Base-by-base conservation (phyloP, 1,140 invertebrate genomes). In the Drosophila insularis region DNA sequence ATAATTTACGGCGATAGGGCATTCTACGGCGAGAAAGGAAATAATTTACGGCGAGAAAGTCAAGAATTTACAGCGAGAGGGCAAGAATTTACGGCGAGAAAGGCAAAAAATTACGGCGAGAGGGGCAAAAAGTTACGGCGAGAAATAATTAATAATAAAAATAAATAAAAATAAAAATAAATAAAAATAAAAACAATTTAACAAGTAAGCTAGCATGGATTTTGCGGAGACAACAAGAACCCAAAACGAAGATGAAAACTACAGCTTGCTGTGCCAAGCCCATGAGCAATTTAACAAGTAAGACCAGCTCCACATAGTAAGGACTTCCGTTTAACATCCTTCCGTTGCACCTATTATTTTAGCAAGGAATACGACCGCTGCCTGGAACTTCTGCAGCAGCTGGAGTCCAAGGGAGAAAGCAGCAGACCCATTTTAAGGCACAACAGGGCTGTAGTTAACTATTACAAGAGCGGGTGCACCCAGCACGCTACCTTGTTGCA, bases 401-500 rank as follows among this genome's bases (percentile, higher is more conserved):
- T 97, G 17, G 93, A 94, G 62, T 78, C 90, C 2, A 90, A 93
- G 17, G 92, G 94, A 27, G 93, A 94, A 40, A 93, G 94, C 1
- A 93, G 93, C 39, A 95, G 96, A 89, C 91, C 94, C 0, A 96
- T 96, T 90, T 94, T 96, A 13, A 91, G 94, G 0, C 95, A 96
- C 74, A 97, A 97, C 85, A 95, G 94, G 89, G 93, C 94, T 5
- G 94, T 97, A 0, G 94, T 94, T 1, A 95, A 96, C 68, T 97
- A 95, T 91, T 96, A 95, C 81, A 94, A 94, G 74, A 94, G 93
- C 75, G 94, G 96, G 35, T 93, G 95, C 66, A 95, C 94, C 62
- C 95, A 96, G 73, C 94, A 95, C 10, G 94, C 96, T 32, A 92
- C 94, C 39, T 95, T 97, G 76, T 94, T 67, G 92, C 94, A 63